phyloP scores from a whole-genome alignment of 1,140 invertebrate genomes.

The Diorhabda elongata region DNA sequence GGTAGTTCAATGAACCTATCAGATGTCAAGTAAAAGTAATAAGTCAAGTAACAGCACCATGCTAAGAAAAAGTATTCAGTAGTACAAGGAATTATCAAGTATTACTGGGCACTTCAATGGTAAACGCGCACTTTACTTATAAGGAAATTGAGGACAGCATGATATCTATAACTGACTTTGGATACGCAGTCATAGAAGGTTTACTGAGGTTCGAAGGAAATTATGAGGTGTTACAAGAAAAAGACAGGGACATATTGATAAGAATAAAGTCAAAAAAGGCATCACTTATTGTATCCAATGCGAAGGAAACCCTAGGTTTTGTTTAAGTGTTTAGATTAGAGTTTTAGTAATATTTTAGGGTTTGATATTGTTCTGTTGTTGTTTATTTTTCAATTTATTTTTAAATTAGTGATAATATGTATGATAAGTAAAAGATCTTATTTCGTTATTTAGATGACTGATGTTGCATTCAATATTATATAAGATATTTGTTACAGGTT shows the following conservation, averaged over 20 bases:
- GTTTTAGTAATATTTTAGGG: no score
- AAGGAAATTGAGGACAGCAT: not conserved
- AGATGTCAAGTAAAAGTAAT: no score
- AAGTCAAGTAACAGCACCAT: not conserved
- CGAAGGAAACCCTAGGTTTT: not conserved
- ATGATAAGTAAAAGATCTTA: no score
- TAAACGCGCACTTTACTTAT: constrained; percentile 5
- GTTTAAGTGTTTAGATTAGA: no score
- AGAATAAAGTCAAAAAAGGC: constrained; percentile 10
- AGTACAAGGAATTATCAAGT: constrained; percentile 1
- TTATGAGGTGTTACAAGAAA: constrained; percentile 4
- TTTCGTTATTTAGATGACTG: no score
- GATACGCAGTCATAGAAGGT: constrained; percentile 6
- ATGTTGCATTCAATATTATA: no score
- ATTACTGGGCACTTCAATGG: not conserved
- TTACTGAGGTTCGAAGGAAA: not conserved
- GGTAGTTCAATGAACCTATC: no score
- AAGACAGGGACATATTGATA: not conserved
- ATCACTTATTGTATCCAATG: constrained; percentile 6
- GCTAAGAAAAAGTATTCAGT: not conserved
- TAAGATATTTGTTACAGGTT: no score
- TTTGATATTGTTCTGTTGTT: no score
- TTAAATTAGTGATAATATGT: no score
- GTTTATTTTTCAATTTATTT: no score
- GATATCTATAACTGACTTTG: constrained; percentile 4